These are phyloP conservation scores for Trachymyrmex septentrionalis DNA, from an alignment of 1,140 invertebrate species.

Conservation along the genomic window DNA sequence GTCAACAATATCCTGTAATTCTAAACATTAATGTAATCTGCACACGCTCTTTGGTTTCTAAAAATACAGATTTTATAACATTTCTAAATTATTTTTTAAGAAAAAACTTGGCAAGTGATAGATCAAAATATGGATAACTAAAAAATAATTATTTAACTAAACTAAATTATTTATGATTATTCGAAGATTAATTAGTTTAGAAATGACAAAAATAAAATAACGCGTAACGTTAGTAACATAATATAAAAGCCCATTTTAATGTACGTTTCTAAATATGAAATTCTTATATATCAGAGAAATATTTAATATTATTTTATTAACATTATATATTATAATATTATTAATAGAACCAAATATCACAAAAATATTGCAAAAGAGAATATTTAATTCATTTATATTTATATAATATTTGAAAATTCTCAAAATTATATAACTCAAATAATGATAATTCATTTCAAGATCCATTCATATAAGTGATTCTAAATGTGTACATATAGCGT, in stretches of 20 bases:
- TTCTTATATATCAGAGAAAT: neutral
- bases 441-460: slow-evolving; percentile 2
- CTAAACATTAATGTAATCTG: neutral
- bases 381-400: neutral
- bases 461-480: neutral
- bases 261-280: neutral
- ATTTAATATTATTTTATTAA: neutral
- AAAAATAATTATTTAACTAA: neutral
- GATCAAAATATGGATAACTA: neutral
- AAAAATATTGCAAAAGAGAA: neutral
- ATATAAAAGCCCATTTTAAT: neutral
- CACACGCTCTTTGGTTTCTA: neutral
- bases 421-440: neutral
- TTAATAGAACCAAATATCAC: neutral
- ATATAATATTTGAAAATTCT: neutral
- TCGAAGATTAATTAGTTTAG: neutral
- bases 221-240: neutral
- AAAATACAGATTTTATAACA: neutral
- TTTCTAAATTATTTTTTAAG: neutral
- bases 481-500: neutral
- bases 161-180: neutral
- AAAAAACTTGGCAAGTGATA: neutral
- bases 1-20: neutral
- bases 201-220: neutral
- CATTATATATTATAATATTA: neutral